Conservation (phyloP, 2,113 vertebrate genomes). For the Orientallactaga bullata region DNA sequence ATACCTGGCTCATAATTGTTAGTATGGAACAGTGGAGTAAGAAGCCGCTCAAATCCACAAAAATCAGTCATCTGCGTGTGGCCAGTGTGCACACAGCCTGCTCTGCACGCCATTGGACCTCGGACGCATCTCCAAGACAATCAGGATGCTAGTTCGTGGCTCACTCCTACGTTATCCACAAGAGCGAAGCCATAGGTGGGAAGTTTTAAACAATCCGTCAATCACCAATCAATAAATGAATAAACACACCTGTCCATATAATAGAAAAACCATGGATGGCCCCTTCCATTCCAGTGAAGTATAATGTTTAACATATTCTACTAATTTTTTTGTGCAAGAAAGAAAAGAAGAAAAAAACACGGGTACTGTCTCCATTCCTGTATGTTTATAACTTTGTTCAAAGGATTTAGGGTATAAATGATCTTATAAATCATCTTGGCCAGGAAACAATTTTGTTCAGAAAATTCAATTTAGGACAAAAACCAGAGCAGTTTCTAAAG, state of each 20-base stretch:
- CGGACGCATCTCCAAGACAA: background rate
- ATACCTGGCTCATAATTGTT: background rate
- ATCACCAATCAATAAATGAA: background rate
- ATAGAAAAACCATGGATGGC: background rate
- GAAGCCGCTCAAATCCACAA: background rate
- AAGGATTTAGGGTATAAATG: constrained; percentile 73
- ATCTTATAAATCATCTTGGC: constrained; percentile 72
- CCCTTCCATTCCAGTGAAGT: constrained; percentile 48
- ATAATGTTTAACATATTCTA: constrained; percentile 56
- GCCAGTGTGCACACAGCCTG: background rate
- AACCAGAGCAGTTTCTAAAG: constrained; percentile 60
- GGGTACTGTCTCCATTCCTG: constrained; percentile 25
- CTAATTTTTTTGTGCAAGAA: constrained; percentile 59
- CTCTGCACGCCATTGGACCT: background rate
- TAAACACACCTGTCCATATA: background rate
- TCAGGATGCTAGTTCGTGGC: background rate
- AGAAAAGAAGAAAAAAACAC: constrained; percentile 30
- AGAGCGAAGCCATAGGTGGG: background rate
- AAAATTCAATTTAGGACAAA: constrained; percentile 77
- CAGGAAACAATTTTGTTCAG: constrained; percentile 74
- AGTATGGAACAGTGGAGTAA: background rate
- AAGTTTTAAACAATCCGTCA: too few species aligned
- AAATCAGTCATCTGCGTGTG: background rate
- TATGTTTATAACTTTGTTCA: constrained; percentile 73
- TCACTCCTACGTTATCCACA: constrained; percentile 8